phyloP scores from a whole-genome alignment of 2,797 vertebrate genomes.

The Hozukius guyotensis region DNA sequence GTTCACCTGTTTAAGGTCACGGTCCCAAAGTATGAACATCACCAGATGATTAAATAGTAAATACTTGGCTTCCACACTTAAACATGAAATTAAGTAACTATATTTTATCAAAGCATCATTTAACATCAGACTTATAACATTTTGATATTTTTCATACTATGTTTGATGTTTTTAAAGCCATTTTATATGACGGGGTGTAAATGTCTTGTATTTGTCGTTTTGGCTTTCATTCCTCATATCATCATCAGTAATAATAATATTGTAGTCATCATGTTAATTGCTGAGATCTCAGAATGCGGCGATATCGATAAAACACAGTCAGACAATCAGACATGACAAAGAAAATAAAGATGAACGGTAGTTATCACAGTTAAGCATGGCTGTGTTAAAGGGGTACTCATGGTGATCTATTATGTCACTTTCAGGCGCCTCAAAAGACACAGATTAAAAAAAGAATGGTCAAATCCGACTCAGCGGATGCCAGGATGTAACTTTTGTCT shows the following conservation, averaged over 20 bases:
- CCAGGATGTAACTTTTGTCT: background rate
- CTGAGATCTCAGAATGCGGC: background rate
- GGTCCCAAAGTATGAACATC: conserved; percentile 18
- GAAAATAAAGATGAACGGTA: background rate
- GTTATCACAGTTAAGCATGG: background rate
- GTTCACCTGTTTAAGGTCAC: conserved; percentile 57
- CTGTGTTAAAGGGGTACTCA: background rate
- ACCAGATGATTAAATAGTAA: background rate
- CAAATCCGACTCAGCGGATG: background rate
- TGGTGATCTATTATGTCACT: background rate
- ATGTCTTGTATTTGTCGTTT: background rate
- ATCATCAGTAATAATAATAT: background rate
- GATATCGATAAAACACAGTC: background rate
- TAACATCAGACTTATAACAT: background rate
- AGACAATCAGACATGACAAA: background rate
- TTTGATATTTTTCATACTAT: background rate
- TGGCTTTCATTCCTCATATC: background rate
- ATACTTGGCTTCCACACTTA: background rate
- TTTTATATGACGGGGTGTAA: background rate
- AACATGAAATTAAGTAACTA: background rate
- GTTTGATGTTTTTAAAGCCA: background rate
- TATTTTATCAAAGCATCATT: background rate
- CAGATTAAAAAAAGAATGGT: background rate
- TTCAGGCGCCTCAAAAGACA: background rate
- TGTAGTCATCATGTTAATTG: background rate